These are phyloP conservation scores for Zophobas morio DNA, from an alignment of 1,140 invertebrate genomes.

Conservation along the genomic window DNA sequence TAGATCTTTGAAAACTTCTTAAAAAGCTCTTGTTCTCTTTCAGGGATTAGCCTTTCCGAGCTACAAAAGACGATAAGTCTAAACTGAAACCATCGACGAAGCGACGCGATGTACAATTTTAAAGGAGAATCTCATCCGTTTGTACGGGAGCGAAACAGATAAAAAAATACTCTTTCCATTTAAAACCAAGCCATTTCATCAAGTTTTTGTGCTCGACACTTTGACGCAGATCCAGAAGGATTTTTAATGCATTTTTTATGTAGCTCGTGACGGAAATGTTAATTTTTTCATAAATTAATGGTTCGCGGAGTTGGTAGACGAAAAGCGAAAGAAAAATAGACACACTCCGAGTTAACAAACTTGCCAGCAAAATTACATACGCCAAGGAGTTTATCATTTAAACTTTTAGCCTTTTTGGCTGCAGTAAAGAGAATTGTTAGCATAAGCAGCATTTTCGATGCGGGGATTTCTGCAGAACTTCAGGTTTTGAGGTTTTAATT, in stretches of 20 bases:
- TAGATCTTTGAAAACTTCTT: constrained; percentile 29
- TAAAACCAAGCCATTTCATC: constrained; percentile 7
- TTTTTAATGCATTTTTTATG: constrained; percentile 43
- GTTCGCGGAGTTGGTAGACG: background rate
- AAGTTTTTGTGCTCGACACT: constrained; percentile 8
- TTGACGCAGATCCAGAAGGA: constrained; percentile 1
- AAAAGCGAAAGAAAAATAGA: background rate
- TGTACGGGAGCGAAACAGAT: background rate
- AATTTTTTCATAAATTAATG: constrained; percentile 22
- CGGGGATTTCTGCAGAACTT: no score
- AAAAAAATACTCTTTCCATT: constrained; percentile 9
- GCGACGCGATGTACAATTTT: background rate
- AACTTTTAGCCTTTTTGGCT: no score
- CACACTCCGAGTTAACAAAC: background rate
- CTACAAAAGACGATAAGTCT: constrained; percentile 34
- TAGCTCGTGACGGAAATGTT: constrained; percentile 19
- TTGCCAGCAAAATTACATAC: background rate
- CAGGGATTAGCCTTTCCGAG: constrained; percentile 26
- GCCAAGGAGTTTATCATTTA: no score
- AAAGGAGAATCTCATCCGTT: constrained; percentile 17
- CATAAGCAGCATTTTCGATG: no score
- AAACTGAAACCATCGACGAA: constrained; percentile 20
- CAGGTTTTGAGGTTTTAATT: no score
- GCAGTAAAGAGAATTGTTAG: no score
- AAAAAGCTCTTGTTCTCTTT: constrained; percentile 33